Evolutionary conservation across 2,888 invertebrate species (phyloP).

Genomic region (Hyposoter didymator): DNA sequence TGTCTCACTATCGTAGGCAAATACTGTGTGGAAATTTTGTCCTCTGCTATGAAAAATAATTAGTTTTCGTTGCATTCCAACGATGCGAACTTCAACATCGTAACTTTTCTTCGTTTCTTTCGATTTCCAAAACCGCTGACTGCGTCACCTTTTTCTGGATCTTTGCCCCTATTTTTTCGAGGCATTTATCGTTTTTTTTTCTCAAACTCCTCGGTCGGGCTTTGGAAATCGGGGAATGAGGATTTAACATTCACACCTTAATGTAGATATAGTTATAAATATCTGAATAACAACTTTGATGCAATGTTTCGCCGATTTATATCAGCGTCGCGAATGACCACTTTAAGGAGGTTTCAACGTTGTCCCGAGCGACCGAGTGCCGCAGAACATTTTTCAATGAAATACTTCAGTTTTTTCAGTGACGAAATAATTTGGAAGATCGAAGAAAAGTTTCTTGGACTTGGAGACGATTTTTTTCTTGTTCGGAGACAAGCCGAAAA

Average conservation of each 20-base stretch:
- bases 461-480: not conserved
- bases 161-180: not conserved
- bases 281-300: slow-evolving; percentile 18
- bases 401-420: too few relatives aligned
- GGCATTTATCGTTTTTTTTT: not conserved
- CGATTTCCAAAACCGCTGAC: not conserved
- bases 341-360: slow-evolving; percentile 23
- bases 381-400: not conserved
- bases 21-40: too few relatives aligned
- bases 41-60: too few relatives aligned
- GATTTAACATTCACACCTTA: not conserved
- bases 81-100: too few relatives aligned
- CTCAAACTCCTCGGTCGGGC: too few relatives aligned
- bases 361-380: not conserved
- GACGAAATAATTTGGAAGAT: not conserved
- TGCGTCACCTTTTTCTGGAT: not conserved
- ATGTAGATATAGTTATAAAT: slow-evolving; percentile 3
- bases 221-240: slow-evolving; percentile 10
- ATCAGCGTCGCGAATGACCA: slow-evolving; percentile 28
- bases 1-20: too few relatives aligned
- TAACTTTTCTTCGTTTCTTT: not conserved
- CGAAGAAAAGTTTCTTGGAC: not conserved
- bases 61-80: too few relatives aligned
- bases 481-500: not conserved
- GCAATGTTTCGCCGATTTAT: slow-evolving; percentile 18